Percentiles rank a stretch among this genome's conserved stretches.
phyloP scores from a whole-genome alignment of 2,797 vertebrate genomes.

The Gymnothorax javanicus region DNA sequence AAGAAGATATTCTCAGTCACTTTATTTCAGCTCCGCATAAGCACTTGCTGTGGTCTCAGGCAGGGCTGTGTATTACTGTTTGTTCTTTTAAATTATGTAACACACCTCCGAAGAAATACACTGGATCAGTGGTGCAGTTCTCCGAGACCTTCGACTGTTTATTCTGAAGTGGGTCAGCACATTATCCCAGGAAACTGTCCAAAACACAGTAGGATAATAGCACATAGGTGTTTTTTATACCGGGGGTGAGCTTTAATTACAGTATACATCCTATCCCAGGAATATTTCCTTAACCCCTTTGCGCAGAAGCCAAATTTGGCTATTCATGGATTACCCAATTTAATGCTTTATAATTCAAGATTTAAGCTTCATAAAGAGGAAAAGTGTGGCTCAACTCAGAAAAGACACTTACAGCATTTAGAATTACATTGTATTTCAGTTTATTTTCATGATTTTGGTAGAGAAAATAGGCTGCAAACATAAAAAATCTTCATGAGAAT shows the following conservation, averaged over 20 bases:
- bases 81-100: constrained; percentile 53
- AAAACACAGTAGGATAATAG: neutral
- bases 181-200: neutral
- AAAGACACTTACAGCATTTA: too few relatives aligned
- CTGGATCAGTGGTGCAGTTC: constrained; percentile 54
- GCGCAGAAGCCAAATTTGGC: too few relatives aligned
- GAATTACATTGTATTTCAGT: too few relatives aligned
- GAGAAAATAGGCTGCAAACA: too few relatives aligned
- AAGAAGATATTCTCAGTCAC: constrained; percentile 51
- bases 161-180: neutral
- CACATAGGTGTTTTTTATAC: neutral
- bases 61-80: constrained; percentile 54
- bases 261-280: neutral
- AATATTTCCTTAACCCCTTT: too few relatives aligned
- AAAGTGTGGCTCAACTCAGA: too few relatives aligned
- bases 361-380: too few relatives aligned
- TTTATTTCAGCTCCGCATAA: constrained; percentile 54
- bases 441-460: too few relatives aligned
- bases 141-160: constrained; percentile 37
- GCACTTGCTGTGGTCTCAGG: constrained; percentile 46
- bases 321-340: too few relatives aligned
- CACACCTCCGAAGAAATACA: constrained; percentile 47
- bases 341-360: too few relatives aligned
- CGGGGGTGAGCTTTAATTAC: neutral
- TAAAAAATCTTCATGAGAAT: too few relatives aligned